Conservation (phyloP, 2,888 invertebrate genomes). For the Eilema sororculum region DNA sequence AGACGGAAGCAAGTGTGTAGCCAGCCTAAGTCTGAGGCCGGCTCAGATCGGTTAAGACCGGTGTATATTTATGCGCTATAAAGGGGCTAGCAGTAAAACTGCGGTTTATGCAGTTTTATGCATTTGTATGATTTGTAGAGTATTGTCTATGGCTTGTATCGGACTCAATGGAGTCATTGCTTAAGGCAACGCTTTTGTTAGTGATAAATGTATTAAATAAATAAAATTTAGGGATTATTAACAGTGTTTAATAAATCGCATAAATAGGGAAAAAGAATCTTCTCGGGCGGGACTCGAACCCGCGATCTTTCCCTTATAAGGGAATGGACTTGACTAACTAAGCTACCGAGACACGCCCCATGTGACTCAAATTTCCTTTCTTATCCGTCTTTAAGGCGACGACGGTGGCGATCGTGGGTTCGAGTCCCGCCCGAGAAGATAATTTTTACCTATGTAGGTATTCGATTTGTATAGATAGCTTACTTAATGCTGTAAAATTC, state of each 20-base stretch:
- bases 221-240: not conserved
- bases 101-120: constrained; percentile 63
- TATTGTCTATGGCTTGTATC: constrained; percentile 12
- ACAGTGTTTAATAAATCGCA: not conserved
- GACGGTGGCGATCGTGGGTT: no score
- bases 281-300: no score
- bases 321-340: no score
- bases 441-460: no score
- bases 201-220: not conserved
- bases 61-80: constrained; percentile 50
- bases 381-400: no score
- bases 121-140: constrained; percentile 30
- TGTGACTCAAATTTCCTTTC: no score
- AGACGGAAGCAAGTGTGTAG: constrained; percentile 14
- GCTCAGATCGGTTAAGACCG: constrained; percentile 32
- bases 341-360: no score
- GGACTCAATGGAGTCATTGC: not conserved
- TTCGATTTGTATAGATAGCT: no score
- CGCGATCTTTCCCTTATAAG: no score
- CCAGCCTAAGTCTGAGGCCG: constrained; percentile 29
- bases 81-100: constrained; percentile 58
- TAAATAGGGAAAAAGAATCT: no score
- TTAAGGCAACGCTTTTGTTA: not conserved
- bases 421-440: no score
- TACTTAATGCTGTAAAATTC: no score